Evolutionary conservation across 2,797 vertebrate genomes (phyloP).

Genomic region (Urocyon cinereoargenteus): DNA sequence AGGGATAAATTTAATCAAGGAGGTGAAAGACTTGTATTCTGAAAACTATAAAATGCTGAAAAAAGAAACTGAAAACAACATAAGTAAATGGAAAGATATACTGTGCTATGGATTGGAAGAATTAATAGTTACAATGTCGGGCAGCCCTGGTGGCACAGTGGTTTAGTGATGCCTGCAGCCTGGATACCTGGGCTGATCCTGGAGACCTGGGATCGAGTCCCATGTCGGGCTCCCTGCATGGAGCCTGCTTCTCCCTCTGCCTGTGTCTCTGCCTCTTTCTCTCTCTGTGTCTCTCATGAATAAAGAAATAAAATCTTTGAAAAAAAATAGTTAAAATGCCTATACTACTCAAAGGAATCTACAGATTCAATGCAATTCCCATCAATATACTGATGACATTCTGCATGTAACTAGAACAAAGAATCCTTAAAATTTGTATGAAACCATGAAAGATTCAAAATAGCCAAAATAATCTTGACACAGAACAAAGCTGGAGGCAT

Average conservation of each 20-base stretch:
- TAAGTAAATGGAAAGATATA: background rate
- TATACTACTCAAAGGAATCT: background rate
- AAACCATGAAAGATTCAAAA: background rate
- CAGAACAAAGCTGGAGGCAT: background rate
- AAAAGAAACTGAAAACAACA: background rate
- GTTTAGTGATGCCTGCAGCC: too few relatives aligned
- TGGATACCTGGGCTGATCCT: too few relatives aligned
- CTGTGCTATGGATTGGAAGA: background rate
- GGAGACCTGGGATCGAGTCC: too few relatives aligned
- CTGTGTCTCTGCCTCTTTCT: too few relatives aligned
- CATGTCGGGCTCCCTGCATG: too few relatives aligned
- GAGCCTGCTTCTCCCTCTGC: too few relatives aligned
- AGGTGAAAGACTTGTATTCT: background rate
- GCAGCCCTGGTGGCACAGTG: too few relatives aligned
- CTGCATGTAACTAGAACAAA: background rate
- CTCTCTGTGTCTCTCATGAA: too few relatives aligned
- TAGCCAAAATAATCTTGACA: background rate
- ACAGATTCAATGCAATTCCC: background rate
- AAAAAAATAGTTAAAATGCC: background rate
- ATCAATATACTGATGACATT: background rate
- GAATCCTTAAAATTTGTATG: background rate
- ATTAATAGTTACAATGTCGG: background rate
- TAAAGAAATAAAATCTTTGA: too few relatives aligned
- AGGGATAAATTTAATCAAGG: background rate
- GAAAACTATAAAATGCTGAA: background rate